These are phyloP conservation scores for Megamerina dolium DNA, from an alignment of 2,888 invertebrate genomes.

Conservation along the genomic window DNA sequence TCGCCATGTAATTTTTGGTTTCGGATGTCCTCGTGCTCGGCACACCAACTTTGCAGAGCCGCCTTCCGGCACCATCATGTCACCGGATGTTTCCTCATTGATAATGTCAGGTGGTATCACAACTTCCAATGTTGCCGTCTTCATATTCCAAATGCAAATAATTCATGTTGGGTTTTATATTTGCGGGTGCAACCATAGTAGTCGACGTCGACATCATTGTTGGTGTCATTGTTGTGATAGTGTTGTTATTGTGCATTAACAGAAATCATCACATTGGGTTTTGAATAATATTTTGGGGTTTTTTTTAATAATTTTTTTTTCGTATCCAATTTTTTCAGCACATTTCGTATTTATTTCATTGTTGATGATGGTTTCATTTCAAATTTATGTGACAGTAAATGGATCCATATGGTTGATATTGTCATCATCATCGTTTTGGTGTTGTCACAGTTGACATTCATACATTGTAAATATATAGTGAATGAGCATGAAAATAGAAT, in stretches of 20 bases:
- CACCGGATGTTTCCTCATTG: constrained; percentile 85
- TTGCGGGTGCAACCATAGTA: too few relatives aligned
- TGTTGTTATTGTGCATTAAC: constrained; percentile 2
- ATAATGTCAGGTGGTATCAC: constrained; percentile 87
- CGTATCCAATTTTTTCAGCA: too few relatives aligned
- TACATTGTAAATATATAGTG: not conserved
- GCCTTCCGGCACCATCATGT: constrained; percentile 92
- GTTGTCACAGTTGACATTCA: constrained; percentile 10
- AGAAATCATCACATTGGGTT: too few relatives aligned
- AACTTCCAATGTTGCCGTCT: constrained; percentile 84
- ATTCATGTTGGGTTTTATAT: too few relatives aligned
- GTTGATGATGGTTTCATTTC: too few relatives aligned
- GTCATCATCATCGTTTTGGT: constrained; percentile 2
- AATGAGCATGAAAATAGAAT: too few relatives aligned
- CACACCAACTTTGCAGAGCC: constrained; percentile 82
- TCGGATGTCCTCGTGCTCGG: constrained; percentile 77
- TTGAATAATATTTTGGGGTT: too few relatives aligned
- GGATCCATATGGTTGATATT: constrained; percentile 18
- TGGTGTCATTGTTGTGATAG: constrained; percentile 3
- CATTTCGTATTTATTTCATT: too few relatives aligned
- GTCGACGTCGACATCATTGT: too few relatives aligned
- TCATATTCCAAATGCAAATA: too few relatives aligned
- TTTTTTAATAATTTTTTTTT: too few relatives aligned
- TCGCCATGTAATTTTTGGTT: constrained; percentile 79
- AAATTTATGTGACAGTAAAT: constrained; percentile 20